These are phyloP conservation scores for Orestias chungarensis DNA, from an alignment of 2,797 vertebrate genomes.

Conservation along the genomic window DNA sequence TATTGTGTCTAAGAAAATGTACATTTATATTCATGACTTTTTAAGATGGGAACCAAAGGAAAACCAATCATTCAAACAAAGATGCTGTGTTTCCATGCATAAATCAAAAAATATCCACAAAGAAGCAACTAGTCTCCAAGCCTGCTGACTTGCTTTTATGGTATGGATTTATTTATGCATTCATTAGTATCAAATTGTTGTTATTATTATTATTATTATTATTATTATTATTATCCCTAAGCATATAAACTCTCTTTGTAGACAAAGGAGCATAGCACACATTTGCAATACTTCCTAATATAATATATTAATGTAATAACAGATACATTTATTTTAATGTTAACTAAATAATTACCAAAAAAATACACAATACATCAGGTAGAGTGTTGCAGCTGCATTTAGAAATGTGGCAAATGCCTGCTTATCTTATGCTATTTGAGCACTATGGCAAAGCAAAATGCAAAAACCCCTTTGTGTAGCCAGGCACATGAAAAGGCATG, in stretches of 20 bases:
- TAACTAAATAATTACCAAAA: conserved; percentile 10
- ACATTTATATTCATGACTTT: not conserved
- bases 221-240: not conserved
- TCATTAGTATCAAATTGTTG: not conserved
- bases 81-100: not conserved
- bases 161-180: no score
- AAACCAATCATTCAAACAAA: not conserved
- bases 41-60: not conserved
- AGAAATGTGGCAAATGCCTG: not conserved
- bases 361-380: conserved; percentile 39
- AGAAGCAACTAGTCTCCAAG: not conserved
- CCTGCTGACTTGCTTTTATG: not conserved
- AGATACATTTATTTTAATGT: not conserved
- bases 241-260: not conserved
- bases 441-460: not conserved
- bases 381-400: conserved; percentile 26
- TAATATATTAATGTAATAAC: not conserved
- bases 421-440: not conserved
- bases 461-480: not conserved
- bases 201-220: not conserved
- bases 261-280: no score
- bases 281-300: not conserved
- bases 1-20: not conserved
- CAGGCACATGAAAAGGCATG: not conserved
- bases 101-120: not conserved